Evolutionary conservation across 1,140 invertebrate species (phyloP).

Genomic region (Heliconius melpomene): DNA sequence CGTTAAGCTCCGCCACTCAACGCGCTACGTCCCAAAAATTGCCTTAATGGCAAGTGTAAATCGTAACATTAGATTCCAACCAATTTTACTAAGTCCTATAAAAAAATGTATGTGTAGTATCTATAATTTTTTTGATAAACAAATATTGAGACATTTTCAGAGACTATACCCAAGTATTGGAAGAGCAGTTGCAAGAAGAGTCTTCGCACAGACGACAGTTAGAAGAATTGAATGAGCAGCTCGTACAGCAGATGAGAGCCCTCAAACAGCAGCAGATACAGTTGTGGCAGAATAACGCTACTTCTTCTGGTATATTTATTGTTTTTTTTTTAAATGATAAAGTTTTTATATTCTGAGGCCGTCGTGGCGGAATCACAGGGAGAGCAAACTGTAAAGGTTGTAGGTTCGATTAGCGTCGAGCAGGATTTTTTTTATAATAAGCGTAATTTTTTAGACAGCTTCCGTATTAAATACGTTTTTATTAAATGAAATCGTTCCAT

Average conservation of each 20-base stretch:
- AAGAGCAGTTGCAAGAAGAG: constrained; percentile 72
- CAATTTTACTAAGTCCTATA: too few relatives aligned
- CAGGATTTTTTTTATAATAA: background rate
- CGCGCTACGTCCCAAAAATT: background rate
- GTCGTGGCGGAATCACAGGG: too few relatives aligned
- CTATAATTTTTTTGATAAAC: too few relatives aligned
- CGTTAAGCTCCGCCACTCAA: background rate
- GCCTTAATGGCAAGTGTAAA: too few relatives aligned
- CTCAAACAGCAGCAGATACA: constrained; percentile 69
- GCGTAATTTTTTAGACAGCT: too few relatives aligned
- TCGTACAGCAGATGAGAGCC: constrained; percentile 72
- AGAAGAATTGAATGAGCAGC: constrained; percentile 67
- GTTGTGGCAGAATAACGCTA: constrained; percentile 61
- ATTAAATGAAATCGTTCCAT: too few relatives aligned
- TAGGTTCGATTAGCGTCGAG: too few relatives aligned
- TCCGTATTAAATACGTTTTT: too few relatives aligned
- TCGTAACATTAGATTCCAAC: background rate
- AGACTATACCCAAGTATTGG: constrained; percentile 63
- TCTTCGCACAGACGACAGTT: constrained; percentile 68
- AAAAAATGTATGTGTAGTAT: too few relatives aligned
- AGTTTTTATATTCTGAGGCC: background rate
- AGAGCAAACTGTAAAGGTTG: too few relatives aligned
- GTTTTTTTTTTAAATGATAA: background rate
- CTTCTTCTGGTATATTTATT: constrained; percentile 57
- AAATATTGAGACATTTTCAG: constrained; percentile 41